These are phyloP conservation scores for Scolanthus callimorphus DNA, from an alignment of 92 coral and sea anemone species.

Conservation along the genomic window DNA sequence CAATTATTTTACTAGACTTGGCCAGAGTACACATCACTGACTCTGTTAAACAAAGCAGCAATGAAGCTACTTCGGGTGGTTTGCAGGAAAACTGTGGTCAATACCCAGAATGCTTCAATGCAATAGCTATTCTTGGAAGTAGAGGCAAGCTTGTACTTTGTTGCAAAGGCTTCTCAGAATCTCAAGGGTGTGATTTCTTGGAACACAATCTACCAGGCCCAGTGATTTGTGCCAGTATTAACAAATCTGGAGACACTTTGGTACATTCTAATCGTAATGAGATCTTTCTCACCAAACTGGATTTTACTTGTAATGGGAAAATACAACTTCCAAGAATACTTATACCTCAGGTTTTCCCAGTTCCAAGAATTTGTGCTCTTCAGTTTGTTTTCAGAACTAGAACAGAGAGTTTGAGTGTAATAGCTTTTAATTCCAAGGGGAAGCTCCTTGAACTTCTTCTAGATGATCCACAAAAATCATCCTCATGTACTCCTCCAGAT, in stretches of 20 bases:
- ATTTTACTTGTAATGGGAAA: too few species aligned
- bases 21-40: background rate
- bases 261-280: background rate
- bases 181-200: background rate
- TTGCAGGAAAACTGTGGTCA: background rate
- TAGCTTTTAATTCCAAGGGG: too few species aligned
- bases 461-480: too few species aligned
- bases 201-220: background rate
- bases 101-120: background rate
- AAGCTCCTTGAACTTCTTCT: too few species aligned
- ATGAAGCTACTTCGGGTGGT: background rate
- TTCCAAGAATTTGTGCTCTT: too few species aligned
- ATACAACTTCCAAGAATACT: too few species aligned
- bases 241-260: background rate
- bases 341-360: too few species aligned
- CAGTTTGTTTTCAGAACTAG: too few species aligned
- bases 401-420: too few species aligned
- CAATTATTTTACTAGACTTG: background rate
- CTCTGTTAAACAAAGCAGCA: background rate
- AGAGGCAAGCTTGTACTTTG: background rate
- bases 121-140: background rate
- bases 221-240: background rate
- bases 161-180: background rate
- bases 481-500: too few species aligned
- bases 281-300: background rate